These are phyloP conservation scores for Apantesis nais DNA, from an alignment of 2,888 invertebrate genomes.

Conservation along the genomic window DNA sequence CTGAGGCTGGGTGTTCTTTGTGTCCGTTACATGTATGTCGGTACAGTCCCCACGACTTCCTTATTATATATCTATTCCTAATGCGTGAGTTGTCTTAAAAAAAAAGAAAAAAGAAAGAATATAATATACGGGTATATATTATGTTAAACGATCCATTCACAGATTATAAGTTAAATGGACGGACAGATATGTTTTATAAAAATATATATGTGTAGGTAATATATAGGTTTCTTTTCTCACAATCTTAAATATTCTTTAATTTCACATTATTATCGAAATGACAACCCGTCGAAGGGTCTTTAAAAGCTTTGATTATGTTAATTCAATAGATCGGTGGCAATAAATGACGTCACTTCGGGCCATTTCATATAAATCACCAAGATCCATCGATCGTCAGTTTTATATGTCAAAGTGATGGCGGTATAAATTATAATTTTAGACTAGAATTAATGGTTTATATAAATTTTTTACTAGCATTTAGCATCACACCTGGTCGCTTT, in stretches of 20 bases:
- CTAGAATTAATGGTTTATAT: neutral
- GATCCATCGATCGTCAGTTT: conserved; percentile 32
- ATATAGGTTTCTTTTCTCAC: neutral
- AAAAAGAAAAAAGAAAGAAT: too few relatives aligned
- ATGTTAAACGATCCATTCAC: neutral
- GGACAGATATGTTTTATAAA: neutral
- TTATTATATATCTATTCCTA: too few relatives aligned
- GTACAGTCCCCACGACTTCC: too few relatives aligned
- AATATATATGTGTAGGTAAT: neutral
- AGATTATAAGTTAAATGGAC: neutral
- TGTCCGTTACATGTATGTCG: too few relatives aligned
- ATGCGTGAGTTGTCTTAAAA: too few relatives aligned
- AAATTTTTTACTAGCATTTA: neutral
- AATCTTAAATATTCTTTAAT: neutral
- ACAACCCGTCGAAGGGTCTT: neutral
- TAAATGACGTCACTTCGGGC: conserved; percentile 7
- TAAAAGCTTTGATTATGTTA: conserved; percentile 1
- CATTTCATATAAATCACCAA: conserved; percentile 20
- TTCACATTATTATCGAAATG: neutral
- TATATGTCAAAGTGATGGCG: conserved; percentile 29
- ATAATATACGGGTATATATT: too few relatives aligned
- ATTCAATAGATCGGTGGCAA: neutral
- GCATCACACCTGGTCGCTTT: neutral
- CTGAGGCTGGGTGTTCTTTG: too few relatives aligned
- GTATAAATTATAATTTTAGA: conserved; percentile 40